Base-by-base conservation (phyloP, 2,888 invertebrate species). In the Orthosia incerta region DNA sequence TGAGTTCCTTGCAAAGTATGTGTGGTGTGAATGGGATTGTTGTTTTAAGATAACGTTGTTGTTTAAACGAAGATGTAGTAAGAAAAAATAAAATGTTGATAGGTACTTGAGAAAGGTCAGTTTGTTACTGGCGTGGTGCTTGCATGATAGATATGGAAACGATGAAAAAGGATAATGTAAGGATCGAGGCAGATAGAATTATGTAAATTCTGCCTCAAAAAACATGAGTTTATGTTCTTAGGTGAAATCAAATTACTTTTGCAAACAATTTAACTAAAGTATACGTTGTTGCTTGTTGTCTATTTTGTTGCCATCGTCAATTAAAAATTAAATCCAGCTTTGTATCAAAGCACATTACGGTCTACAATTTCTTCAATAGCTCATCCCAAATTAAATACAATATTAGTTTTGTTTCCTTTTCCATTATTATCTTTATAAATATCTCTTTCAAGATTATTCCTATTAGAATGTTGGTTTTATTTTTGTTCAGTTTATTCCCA, bases 391-490 rank as follows among this genome's bases (percentile, higher is more conserved):
- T 80, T 66, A 68, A 82, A 67, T 45, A 63, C 16, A 74, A 69
- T n/a, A 66, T 63, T 69, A 45, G 4, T 64, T 61, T 62, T 61
- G 63, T 9, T 56, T 65, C 18, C 61, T 65, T 70, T 74, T 55
- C 18, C 61, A 71, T 79, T 82, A 62, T 69, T 73, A 66, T 69
- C 56, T 83, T 66, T 45, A 60, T 11, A 48, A 76, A 76, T 65
- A 65, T 79, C 23, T 79, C 39, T 73, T 74, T 69, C 48, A 60
- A 64, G 56, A 71, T 57, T 61, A 70, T 39, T 31, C 18, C 20
- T 83, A 82, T 66, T 74, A 73, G 46, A 77, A 60, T 50, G 53
- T 74, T 56, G 61, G 62, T 79, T 66, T 82, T 75, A 74, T 74
- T 83, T 61, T 64, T 64, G 51, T 57, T 61, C 20, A 79, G 48